Percentiles rank a stretch among this genome's conserved stretches.
These are phyloP conservation scores for Lasioglossum albipes DNA, from an alignment of 1,140 invertebrate genomes.

Conservation along the genomic window DNA sequence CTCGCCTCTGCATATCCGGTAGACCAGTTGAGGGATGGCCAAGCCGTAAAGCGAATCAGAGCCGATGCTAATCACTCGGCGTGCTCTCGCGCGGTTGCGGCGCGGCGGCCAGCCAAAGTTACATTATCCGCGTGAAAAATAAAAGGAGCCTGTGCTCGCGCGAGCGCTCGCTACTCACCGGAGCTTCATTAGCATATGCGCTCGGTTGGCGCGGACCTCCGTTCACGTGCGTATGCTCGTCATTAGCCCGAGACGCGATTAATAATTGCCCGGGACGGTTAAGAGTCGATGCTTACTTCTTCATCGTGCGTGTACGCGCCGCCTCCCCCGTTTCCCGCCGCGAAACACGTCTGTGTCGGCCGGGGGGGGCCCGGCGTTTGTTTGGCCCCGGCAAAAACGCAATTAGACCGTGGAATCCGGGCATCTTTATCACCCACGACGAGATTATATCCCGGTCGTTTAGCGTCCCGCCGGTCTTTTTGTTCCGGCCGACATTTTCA, in stretches of 20 bases:
- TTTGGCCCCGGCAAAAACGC: slow-evolving; percentile 48
- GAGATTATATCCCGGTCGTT: slow-evolving; percentile 41
- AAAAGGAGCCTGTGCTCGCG: slow-evolving; percentile 2
- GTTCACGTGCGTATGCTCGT: slow-evolving; percentile 43
- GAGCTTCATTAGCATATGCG: slow-evolving; percentile 65
- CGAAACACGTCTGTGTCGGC: neutral
- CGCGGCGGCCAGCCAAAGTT: slow-evolving; percentile 50
- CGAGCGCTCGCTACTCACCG: slow-evolving; percentile 11
- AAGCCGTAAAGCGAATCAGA: slow-evolving; percentile 39
- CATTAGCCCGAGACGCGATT: slow-evolving; percentile 64
- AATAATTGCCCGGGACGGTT: slow-evolving; percentile 62
- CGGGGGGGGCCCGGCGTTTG: slow-evolving; percentile 3
- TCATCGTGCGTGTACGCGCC: slow-evolving; percentile 48
- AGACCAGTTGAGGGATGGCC: slow-evolving; percentile 51
- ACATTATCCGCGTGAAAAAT: slow-evolving; percentile 58
- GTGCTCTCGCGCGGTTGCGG: neutral
- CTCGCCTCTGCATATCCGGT: slow-evolving; percentile 58
- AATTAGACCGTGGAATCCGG: slow-evolving; percentile 61
- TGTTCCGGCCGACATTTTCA: slow-evolving; percentile 32
- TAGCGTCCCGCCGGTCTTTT: slow-evolving; percentile 27
- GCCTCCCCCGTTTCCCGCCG: neutral
- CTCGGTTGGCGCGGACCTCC: neutral
- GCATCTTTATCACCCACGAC: slow-evolving; percentile 47
- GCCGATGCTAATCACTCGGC: slow-evolving; percentile 61
- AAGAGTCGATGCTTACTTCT: slow-evolving; percentile 62